Percentiles rank a stretch among this genome's conserved stretches.
Evolutionary conservation across 2,797 vertebrate genomes (phyloP).

Genomic region (Babyrousa celebensis): DNA sequence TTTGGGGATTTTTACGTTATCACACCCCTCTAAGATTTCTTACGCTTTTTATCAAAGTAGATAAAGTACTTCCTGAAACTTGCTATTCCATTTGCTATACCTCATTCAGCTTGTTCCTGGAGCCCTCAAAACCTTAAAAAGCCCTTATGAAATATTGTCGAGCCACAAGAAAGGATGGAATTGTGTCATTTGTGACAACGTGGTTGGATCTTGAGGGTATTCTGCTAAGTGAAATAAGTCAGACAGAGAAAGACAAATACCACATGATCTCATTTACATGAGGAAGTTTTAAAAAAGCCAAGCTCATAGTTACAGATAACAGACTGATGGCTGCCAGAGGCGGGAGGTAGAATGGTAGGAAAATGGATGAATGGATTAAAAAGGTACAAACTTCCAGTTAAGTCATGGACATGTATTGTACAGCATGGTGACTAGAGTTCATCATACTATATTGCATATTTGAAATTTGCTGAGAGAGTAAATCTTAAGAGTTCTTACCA

Average conservation of each 20-base stretch:
- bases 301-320: neutral
- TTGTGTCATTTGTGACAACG: neutral
- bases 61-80: neutral
- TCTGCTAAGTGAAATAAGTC: neutral
- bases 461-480: neutral
- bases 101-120: neutral
- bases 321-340: neutral
- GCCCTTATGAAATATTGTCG: neutral
- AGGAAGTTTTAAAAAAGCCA: neutral
- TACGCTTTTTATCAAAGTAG: neutral
- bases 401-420: neutral
- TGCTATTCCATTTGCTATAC: neutral
- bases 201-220: neutral
- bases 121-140: neutral
- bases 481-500: neutral
- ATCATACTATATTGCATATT: neutral
- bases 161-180: neutral
- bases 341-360: neutral
- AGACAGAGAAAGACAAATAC: conserved; percentile 22
- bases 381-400: neutral
- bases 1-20: neutral
- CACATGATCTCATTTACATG: neutral
- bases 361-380: neutral
- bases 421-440: neutral
- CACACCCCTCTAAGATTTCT: neutral